Evolutionary conservation across 2,113 vertebrate species (phyloP).

Genomic region (Nothoprocta perdicaria): DNA sequence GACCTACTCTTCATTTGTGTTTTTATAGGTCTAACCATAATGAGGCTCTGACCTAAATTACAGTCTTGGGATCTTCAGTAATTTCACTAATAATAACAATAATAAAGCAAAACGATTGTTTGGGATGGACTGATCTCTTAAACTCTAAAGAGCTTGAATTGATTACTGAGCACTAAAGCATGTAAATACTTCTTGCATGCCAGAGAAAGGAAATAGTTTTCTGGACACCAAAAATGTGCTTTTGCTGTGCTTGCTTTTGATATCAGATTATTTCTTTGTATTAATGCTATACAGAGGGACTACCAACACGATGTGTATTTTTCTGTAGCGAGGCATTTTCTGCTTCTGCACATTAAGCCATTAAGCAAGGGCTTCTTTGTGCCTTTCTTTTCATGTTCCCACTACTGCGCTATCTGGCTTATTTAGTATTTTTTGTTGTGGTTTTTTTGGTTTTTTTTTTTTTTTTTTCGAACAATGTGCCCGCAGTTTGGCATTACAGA

Average conservation of each 20-base stretch:
- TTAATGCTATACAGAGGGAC: background rate
- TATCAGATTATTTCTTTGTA: background rate
- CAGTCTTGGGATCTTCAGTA: background rate
- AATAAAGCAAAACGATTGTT: background rate
- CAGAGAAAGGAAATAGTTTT: background rate
- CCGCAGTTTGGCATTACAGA: background rate
- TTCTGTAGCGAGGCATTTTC: background rate
- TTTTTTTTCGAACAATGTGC: background rate
- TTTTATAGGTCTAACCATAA: background rate
- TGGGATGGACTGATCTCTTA: background rate
- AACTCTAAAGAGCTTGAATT: background rate
- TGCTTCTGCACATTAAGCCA: slow-evolving; percentile 1
- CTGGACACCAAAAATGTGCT: background rate
- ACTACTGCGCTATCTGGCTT: background rate
- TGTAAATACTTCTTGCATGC: background rate
- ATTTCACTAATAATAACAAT: slow-evolving; percentile 5
- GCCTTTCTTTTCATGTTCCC: background rate
- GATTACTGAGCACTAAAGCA: background rate
- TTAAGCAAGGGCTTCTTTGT: background rate
- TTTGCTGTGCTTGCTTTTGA: background rate
- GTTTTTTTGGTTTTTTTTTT: background rate
- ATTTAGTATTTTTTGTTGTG: background rate
- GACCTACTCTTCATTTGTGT: background rate
- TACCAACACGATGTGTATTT: background rate
- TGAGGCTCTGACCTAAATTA: background rate